Percentiles rank a stretch among this genome's conserved stretches.
Conservation (phyloP, 2,113 vertebrate genomes). For the Erpornis zantholeuca region DNA sequence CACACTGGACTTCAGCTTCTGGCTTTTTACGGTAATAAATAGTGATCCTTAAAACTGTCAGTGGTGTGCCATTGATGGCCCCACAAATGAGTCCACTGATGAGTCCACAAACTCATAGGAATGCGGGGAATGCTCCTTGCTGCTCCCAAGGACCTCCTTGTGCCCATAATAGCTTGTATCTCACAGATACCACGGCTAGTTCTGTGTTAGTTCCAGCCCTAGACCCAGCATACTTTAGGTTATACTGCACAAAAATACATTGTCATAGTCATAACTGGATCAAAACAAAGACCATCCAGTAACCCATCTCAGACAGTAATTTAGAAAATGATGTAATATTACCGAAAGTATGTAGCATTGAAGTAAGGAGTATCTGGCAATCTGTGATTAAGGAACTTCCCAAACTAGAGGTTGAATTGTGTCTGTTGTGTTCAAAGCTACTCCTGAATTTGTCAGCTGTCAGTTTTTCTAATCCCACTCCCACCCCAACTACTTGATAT, state of each 20-base stretch:
- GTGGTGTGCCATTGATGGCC: not conserved
- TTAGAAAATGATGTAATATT: not conserved
- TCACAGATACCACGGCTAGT: not conserved
- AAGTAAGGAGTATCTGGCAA: not conserved
- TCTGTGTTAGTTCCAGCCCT: not conserved
- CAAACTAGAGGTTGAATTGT: not conserved
- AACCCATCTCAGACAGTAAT: not conserved
- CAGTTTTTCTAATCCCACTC: not conserved
- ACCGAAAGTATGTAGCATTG: not conserved
- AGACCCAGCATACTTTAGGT: not conserved
- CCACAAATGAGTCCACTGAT: no score
- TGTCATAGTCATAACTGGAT: not conserved
- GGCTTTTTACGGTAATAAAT: not conserved
- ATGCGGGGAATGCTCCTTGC: not conserved
- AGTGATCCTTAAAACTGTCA: not conserved
- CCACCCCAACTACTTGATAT: not conserved
- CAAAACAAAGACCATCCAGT: not conserved
- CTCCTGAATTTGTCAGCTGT: not conserved
- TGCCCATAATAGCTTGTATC: accelerated
- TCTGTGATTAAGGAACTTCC: not conserved
- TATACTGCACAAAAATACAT: not conserved
- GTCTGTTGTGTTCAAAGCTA: not conserved
- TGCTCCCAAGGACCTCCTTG: not conserved
- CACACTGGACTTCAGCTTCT: no score
- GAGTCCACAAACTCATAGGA: not conserved